Conservation (phyloP, 2,888 invertebrate species). For the Chirona hameri region DNA sequence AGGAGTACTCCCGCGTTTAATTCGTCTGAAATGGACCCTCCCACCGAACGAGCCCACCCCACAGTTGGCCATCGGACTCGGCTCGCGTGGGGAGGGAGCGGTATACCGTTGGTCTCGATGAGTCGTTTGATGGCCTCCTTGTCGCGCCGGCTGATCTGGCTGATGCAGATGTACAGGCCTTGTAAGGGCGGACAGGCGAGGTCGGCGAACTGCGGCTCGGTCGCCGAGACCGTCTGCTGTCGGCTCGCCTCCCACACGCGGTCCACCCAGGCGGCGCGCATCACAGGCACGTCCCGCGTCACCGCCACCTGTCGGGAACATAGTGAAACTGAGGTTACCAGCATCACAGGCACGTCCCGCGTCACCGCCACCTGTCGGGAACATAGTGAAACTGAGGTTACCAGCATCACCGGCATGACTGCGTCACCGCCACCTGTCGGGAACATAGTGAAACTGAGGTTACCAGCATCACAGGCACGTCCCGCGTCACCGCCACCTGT, state of each 20-base stretch:
- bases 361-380: too few relatives aligned
- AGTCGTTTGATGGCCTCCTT: slow-evolving; percentile 62
- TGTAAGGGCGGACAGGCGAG: slow-evolving; percentile 68
- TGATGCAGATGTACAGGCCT: slow-evolving; percentile 71
- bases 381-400: too few relatives aligned
- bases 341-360: too few relatives aligned
- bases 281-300: slow-evolving; percentile 63
- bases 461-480: slow-evolving; percentile 64
- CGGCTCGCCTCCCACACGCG: slow-evolving; percentile 73
- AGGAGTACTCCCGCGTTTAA: too few relatives aligned
- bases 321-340: too few relatives aligned
- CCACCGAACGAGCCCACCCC: too few relatives aligned
- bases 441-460: too few relatives aligned
- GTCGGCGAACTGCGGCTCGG: slow-evolving; percentile 55
- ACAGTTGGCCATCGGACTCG: too few relatives aligned
- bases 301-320: slow-evolving; percentile 57
- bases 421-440: too few relatives aligned
- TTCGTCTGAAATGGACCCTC: too few relatives aligned
- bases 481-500: slow-evolving; percentile 62
- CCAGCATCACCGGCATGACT: too few relatives aligned
- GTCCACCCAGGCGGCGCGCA: slow-evolving; percentile 74
- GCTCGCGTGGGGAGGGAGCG: too few relatives aligned
- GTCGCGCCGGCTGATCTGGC: slow-evolving; percentile 63
- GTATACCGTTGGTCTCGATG: slow-evolving; percentile 67
- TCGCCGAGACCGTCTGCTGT: slow-evolving; percentile 40